Conservation (phyloP, 2,113 vertebrate genomes). For the Pycnonotus jocosus region DNA sequence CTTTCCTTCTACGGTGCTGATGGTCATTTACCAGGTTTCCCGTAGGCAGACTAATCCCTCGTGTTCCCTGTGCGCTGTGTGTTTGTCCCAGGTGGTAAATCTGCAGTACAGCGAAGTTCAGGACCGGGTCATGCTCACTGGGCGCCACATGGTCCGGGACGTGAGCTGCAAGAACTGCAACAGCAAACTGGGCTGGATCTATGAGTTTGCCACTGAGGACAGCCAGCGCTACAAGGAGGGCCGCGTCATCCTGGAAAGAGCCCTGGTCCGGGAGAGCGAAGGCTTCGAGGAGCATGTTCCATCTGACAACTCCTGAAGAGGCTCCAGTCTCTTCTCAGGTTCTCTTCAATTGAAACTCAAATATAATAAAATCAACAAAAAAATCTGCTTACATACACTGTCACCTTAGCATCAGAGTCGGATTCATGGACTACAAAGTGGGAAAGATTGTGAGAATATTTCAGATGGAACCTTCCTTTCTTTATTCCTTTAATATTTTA, state of each 20-base stretch:
- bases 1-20: background rate
- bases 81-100: conserved; percentile 87
- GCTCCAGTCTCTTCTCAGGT: conserved; percentile 26
- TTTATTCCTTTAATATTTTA: conserved; percentile 52
- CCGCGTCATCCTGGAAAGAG: conserved; percentile 94
- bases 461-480: conserved; percentile 69
- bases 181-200: conserved; percentile 99
- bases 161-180: conserved; percentile 99
- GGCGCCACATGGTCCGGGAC: conserved; percentile 96
- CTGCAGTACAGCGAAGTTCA: conserved; percentile 98
- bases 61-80: background rate
- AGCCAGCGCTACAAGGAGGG: conserved; percentile 98
- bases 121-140: conserved; percentile 97
- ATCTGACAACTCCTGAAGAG: conserved; percentile 89
- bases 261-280: conserved; percentile 93
- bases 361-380: conserved; percentile 71
- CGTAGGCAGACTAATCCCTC: background rate
- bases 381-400: conserved; percentile 79
- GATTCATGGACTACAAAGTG: conserved; percentile 74
- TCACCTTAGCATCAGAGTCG: conserved; percentile 80
- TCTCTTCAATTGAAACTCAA: conserved; percentile 68
- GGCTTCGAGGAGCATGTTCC: conserved; percentile 93
- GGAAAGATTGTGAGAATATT: conserved; percentile 72
- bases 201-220: conserved; percentile 97
- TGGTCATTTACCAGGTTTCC: background rate